A percentile compares a stretch with the other conserved stretches of the same genome.
Evolutionary conservation across 2,797 vertebrate genomes (phyloP).

Genomic region (Aphelocoma californica): DNA sequence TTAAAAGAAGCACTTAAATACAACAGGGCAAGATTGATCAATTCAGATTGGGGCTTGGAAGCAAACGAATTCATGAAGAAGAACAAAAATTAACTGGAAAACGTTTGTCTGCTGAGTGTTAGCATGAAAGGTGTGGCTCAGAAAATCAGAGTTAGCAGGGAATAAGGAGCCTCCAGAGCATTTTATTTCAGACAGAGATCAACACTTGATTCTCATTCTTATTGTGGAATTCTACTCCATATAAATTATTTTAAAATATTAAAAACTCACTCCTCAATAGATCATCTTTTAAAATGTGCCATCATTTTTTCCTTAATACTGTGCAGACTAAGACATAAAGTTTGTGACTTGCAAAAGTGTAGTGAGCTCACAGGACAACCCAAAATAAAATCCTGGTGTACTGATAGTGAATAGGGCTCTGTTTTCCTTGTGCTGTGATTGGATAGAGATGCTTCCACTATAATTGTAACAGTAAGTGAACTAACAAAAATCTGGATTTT

Average conservation of each 20-base stretch:
- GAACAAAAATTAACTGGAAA: background rate
- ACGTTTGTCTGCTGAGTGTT: background rate
- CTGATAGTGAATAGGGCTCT: background rate
- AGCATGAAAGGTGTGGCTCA: background rate
- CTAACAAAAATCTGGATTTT: background rate
- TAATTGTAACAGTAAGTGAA: background rate
- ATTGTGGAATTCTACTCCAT: background rate
- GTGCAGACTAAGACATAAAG: background rate
- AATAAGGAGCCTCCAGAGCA: background rate
- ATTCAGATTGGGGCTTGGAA: background rate
- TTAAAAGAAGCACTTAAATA: background rate
- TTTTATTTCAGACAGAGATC: background rate
- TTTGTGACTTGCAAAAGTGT: background rate
- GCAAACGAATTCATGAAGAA: background rate
- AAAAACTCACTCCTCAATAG: background rate
- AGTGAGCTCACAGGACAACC: background rate
- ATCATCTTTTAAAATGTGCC: background rate
- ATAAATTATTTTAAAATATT: background rate
- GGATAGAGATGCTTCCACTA: background rate
- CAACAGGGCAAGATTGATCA: background rate
- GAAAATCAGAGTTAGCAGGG: background rate
- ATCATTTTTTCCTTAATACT: background rate
- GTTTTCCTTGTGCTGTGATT: background rate
- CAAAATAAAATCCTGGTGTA: background rate
- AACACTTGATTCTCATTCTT: background rate